Evolutionary conservation across 2,888 invertebrate species (phyloP), one percentile per base, ranked within the genome.

Genomic region (Orchestes rusci): DNA sequence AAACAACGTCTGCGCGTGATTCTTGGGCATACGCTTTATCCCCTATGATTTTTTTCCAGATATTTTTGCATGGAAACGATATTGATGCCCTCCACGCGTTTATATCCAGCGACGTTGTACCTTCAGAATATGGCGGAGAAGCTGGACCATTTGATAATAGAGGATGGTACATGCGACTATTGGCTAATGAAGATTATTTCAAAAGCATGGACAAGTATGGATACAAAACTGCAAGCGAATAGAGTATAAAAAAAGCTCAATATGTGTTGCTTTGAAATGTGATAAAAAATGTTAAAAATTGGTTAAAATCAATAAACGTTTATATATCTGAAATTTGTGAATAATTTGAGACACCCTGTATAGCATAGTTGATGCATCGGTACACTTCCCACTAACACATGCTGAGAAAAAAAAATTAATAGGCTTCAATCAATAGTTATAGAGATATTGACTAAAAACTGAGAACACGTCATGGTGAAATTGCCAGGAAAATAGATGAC

Each of bases 71-170:
- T 58, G 77, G 77, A 4, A 67, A 59, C 38, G 71, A 77, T 55
- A 62, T 73, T 57, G 64, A 65, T 42, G 73, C 75, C 16, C 64
- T 77, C 4, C 76, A 77, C 51, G 66, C 71, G 27, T 74, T 75
- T 58, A 63, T 77, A 4, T 61, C 68, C 2, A 71, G 70, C 3
- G 68, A 70, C 19, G 68, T 71, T 54, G 61, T 77, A 42, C 77
- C 77, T 10, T 64, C 66, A 52, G 71, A 68, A 53, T 84, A 84
- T 57, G 83, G 83, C 0, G 84, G 84, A 27, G 66, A 63, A 16
- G 53, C 54, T 29, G 64, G 63, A 16, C 48, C 53, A 33, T 70
- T 69, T 48, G 66, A 69, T 50, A 71, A 70, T 49, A 58, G 59
- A 32, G 34, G 57, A 1, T 71, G 70, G 70, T 63, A 67, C 32